Percentiles rank a stretch among this genome's conserved stretches.
phyloP scores from a whole-genome alignment of 2,888 invertebrate genomes.

The Chloroclysta siterata region DNA sequence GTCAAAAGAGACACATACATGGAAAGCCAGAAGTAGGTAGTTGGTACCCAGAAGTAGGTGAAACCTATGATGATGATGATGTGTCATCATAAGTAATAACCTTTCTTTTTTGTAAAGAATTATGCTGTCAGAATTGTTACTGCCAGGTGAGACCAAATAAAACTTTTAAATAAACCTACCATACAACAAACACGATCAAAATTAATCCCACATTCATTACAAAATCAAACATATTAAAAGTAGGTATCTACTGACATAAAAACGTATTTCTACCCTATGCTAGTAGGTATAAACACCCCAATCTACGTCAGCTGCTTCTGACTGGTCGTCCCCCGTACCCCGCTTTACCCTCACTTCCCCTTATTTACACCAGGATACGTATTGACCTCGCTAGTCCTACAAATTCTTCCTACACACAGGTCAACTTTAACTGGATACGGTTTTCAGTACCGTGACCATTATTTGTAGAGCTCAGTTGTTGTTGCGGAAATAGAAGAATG shows the following conservation, averaged over 20 bases:
- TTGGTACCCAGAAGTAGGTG: too few species aligned
- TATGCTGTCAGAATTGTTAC: background rate
- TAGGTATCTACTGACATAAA: conserved; percentile 56
- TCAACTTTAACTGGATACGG: conserved; percentile 57
- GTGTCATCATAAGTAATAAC: too few species aligned
- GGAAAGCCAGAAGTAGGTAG: too few species aligned
- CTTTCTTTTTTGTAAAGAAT: background rate
- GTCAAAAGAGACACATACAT: too few species aligned
- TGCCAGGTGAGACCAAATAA: background rate
- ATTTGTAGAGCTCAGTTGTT: conserved; percentile 49
- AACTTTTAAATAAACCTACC: conserved; percentile 1
- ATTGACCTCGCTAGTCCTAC: conserved; percentile 52
- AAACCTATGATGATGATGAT: too few species aligned
- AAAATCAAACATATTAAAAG: conserved; percentile 45
- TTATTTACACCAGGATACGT: conserved; percentile 60
- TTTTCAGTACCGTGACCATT: conserved; percentile 43
- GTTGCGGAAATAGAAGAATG: conserved; percentile 36
- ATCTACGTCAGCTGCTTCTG: conserved; percentile 82
- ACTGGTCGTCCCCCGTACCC: conserved; percentile 68
- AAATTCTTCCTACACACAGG: conserved; percentile 47
- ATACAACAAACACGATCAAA: conserved; percentile 23
- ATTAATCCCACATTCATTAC: conserved; percentile 43
- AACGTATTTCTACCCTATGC: conserved; percentile 60
- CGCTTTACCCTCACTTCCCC: conserved; percentile 58
- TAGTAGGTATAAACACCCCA: conserved; percentile 80